Percentiles rank a stretch among this genome's conserved stretches.
Evolutionary conservation across 2,888 invertebrate genomes (phyloP).

Genomic region (Merodon equestris): DNA sequence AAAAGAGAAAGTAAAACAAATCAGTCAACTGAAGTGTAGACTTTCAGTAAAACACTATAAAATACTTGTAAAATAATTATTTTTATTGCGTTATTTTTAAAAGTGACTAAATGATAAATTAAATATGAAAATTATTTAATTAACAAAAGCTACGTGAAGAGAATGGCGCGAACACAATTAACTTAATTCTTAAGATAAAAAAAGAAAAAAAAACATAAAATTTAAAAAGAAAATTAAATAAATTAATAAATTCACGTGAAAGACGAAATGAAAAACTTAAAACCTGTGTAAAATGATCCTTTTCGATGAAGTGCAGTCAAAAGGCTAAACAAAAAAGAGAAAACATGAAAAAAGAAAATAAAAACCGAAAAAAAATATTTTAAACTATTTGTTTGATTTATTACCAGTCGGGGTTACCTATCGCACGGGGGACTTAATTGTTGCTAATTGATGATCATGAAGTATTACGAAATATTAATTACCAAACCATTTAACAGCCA

Average conservation of each 20-base stretch:
- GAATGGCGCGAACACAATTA: slow-evolving; percentile 53
- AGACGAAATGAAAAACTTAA: slow-evolving; percentile 38
- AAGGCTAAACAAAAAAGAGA: slow-evolving; percentile 42
- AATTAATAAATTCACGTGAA: slow-evolving; percentile 33
- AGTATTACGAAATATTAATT: too few relatives aligned
- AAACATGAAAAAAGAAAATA: slow-evolving; percentile 48
- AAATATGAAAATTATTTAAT: slow-evolving; percentile 31
- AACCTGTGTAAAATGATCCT: slow-evolving; percentile 56
- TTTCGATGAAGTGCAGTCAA: slow-evolving; percentile 55
- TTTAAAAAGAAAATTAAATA: slow-evolving; percentile 31
- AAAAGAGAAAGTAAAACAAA: slow-evolving; percentile 34
- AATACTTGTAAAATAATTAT: slow-evolving; percentile 67
- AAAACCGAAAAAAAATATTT: slow-evolving; percentile 57
- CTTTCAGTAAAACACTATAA: slow-evolving; percentile 55
- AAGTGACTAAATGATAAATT: slow-evolving; percentile 52
- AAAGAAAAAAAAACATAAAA: slow-evolving; percentile 23
- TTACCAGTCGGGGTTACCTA: too few relatives aligned
- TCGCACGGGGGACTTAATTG: too few relatives aligned
- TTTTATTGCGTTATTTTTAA: slow-evolving; percentile 65
- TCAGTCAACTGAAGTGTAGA: slow-evolving; percentile 55
- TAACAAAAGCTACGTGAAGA: not conserved
- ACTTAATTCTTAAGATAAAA: slow-evolving; percentile 44
- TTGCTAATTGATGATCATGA: too few relatives aligned
- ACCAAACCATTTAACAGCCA: too few relatives aligned
- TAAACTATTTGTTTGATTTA: slow-evolving; percentile 20